Base-by-base conservation (phyloP, 1,140 invertebrate species). In the Calosoma granatense region DNA sequence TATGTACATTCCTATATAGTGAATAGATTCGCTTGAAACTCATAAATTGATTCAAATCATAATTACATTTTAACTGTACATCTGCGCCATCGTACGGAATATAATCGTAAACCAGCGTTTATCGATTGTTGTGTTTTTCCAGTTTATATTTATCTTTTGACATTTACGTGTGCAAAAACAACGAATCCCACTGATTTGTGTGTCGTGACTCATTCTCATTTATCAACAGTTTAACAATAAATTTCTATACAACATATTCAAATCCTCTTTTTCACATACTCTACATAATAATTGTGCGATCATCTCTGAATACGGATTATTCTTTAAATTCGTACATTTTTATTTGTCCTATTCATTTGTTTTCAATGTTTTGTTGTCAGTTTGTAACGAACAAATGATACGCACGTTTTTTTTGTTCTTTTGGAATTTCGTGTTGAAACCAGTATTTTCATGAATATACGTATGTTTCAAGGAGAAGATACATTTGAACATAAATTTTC, bases 141-240 rank as follows among this genome's bases (percentile, higher is more conserved):
- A n/a, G n/a, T n/a, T n/a, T n/a, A n/a, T n/a, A n/a, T n/a, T n/a
- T 36, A 9, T 9, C 26, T 36, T 36, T n/a, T 47, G 41, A 47
- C 41, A 47, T 47, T 47, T 47, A 47, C 41, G 41, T 47, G 41
- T 17, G 41, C 41, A 47, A 47, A 47, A 47, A 47, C 6, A 17
- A 3, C 41, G 15, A 47, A 17, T 47, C 17, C 4, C 41, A 47
- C 4, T 47, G 41, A 47, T 47, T 47, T 47, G 41, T 17, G 17
- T 47, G 6, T 3, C 41, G 41, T 47, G 41, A 47, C 41, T 4
- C 17, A 17, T 47, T 9, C 41, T 47, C 41, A 47, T 47, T 47
- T 11, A 47, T 47, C 41, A 47, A 12, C 3, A 47, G 3, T 47
- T 47, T 47, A 47, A 47, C 41, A 47, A 47, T 47, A 47, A 47